These are phyloP conservation scores for Zaprionus davidi DNA, from an alignment of 1,140 invertebrate species.

Conservation along the genomic window DNA sequence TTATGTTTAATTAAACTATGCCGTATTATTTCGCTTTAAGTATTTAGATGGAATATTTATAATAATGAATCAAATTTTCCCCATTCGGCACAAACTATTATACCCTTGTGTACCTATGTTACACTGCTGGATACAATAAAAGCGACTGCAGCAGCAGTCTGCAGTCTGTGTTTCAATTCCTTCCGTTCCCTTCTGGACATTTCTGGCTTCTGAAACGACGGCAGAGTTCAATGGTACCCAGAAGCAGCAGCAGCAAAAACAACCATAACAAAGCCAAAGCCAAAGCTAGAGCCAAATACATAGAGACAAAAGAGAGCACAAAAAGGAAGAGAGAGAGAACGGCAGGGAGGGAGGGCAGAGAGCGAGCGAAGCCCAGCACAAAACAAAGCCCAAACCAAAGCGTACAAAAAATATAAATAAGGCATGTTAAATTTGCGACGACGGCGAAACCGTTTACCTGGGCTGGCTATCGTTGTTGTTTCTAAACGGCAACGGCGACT, in stretches of 20 bases:
- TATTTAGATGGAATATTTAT: not conserved
- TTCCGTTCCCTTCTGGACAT: slow-evolving; percentile 56
- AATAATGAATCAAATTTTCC: not conserved
- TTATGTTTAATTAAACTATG: not conserved
- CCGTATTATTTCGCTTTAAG: not conserved
- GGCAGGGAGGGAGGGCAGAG: not conserved
- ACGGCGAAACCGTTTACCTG: slow-evolving; percentile 45
- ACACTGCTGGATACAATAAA: not conserved
- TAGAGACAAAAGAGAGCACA: slow-evolving; percentile 40
- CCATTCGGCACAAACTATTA: not conserved
- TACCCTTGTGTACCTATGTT: not conserved
- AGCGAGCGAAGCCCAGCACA: slow-evolving; percentile 56
- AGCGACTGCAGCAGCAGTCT: slow-evolving; percentile 33
- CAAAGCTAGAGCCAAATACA: slow-evolving; percentile 51
- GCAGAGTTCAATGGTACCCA: slow-evolving; percentile 79
- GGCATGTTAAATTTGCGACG: slow-evolving; percentile 52
- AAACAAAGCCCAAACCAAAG: slow-evolving; percentile 49
- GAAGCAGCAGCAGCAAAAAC: slow-evolving; percentile 42
- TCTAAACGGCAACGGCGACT: slow-evolving; percentile 45
- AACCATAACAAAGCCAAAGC: slow-evolving; percentile 45
- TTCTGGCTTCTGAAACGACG: slow-evolving; percentile 65
- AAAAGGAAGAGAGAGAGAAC: slow-evolving; percentile 41
- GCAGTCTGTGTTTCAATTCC: slow-evolving; percentile 53
- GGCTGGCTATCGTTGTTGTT: slow-evolving; percentile 40
- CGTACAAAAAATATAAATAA: slow-evolving; percentile 64